Conservation (phyloP, 2,797 vertebrate genomes). For the Tokudaia muenninki region DNA sequence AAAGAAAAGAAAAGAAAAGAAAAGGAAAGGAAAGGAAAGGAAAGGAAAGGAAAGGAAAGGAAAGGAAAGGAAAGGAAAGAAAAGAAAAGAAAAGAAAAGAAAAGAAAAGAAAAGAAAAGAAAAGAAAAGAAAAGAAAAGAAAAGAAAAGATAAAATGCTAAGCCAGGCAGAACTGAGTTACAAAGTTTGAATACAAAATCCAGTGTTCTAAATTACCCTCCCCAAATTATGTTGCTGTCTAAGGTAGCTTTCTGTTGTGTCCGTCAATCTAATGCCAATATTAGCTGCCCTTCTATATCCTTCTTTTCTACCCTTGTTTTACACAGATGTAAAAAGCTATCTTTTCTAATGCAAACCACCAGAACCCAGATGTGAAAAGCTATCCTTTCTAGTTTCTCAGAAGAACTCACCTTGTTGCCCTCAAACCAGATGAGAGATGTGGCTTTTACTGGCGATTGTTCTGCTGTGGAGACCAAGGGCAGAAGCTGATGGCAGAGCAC, state of each 20-base stretch:
- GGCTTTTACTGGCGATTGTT: background rate
- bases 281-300: background rate
- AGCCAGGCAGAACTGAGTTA: slow-evolving; percentile 55
- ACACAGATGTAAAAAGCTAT: background rate
- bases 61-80: background rate
- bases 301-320: background rate
- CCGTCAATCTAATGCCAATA: background rate
- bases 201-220: background rate
- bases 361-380: background rate
- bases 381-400: background rate
- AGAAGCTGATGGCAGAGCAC: background rate
- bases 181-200: slow-evolving; percentile 47
- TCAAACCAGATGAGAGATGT: background rate
- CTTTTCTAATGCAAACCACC: background rate
- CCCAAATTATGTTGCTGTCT: background rate
- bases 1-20: background rate
- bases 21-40: no score
- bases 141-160: slow-evolving; percentile 35
- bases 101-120: background rate
- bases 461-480: background rate
- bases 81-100: background rate
- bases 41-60: no score
- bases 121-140: slow-evolving; percentile 13
- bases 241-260: background rate
- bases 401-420: background rate